A percentile compares a stretch with the other conserved stretches of the same genome.
phyloP scores from a whole-genome alignment of 2,888 invertebrate genomes.

The Rutpela maculata region DNA sequence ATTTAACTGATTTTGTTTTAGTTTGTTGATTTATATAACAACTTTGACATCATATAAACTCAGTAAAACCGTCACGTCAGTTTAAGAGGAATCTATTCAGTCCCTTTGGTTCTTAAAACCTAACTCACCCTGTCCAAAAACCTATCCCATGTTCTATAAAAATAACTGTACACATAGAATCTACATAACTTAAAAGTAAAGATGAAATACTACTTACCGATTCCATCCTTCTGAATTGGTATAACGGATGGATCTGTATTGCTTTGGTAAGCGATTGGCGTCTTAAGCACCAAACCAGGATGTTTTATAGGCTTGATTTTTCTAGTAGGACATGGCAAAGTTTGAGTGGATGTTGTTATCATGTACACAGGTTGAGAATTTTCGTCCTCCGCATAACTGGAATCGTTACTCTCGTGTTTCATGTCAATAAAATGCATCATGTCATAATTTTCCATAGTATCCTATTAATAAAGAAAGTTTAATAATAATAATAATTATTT shows the following conservation, averaged over 20 bases:
- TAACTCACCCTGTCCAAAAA: no score
- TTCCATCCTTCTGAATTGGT: conserved; percentile 91
- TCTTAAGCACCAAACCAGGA: conserved; percentile 84
- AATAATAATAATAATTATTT: no score
- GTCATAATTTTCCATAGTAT: conserved; percentile 72
- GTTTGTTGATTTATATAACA: no score
- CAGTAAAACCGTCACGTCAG: no score
- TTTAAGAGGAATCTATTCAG: no score
- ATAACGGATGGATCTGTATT: conserved; percentile 90
- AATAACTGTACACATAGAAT: no score
- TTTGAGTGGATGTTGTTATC: conserved; percentile 77
- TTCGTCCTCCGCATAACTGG: conserved; percentile 75
- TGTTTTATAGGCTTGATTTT: conserved; percentile 86
- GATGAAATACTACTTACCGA: conserved; percentile 80
- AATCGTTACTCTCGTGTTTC: conserved; percentile 72
- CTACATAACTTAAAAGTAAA: background rate
- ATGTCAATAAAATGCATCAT: conserved; percentile 72
- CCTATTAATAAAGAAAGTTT: conserved; percentile 60
- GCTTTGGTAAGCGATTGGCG: conserved; percentile 86
- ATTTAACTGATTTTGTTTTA: no score
- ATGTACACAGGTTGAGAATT: conserved; percentile 72
- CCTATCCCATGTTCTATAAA: no score
- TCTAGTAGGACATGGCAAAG: conserved; percentile 75
- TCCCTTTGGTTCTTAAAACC: no score
- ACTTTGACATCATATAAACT: no score